Evolutionary conservation across 2,888 invertebrate species (phyloP), one percentile per base, ranked within the genome.

Genomic region (Sinotaia quadrata): DNA sequence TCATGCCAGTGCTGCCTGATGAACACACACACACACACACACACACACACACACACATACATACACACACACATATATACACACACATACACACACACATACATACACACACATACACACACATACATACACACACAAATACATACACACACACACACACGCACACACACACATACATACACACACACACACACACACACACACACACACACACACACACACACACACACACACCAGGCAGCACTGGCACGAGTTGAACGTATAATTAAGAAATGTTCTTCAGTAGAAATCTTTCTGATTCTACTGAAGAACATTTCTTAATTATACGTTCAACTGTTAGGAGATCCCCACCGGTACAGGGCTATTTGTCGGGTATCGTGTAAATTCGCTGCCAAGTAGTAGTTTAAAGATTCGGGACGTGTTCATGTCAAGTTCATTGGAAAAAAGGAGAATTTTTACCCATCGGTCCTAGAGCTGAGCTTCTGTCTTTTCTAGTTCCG

Each of bases 71-170:
- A 15, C 51, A 51, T 21, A 15, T 21, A 51, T 21, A 15, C 51
- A 51, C 51, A 15, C 51, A 21, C 51, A 15, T 21, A 51, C 51
- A 7, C 51, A 51, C 51, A 15, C 51, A 51, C 51, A 15, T 21
- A 51, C 51, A 15, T 21, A 51, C 51, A 15, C 51, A 51, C 51
- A 15, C 51, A 51, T n/a, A n/a, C 51, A 51, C 51, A 15, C 51
- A n/a, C 51, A 15, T 21, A 51, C 51, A 8, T 21, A 51, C 51
- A 15, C 51, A 51, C 51, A 8, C 51, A 51, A 7, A n/a, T n/a
- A 51, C 21, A n/a, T n/a, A 51, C 41, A 12, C 41, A 41, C 41
- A 18, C 41, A 18, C 41, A 41, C 41, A 18, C 41, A 41, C 41
- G 41, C 41, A 41, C 41, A 8, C 41, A 41, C 41, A 18, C 41